Evolutionary conservation across 2,113 vertebrate species (phyloP), one percentile per base, ranked within the genome.

Genomic region (Tiliqua scincoides): DNA sequence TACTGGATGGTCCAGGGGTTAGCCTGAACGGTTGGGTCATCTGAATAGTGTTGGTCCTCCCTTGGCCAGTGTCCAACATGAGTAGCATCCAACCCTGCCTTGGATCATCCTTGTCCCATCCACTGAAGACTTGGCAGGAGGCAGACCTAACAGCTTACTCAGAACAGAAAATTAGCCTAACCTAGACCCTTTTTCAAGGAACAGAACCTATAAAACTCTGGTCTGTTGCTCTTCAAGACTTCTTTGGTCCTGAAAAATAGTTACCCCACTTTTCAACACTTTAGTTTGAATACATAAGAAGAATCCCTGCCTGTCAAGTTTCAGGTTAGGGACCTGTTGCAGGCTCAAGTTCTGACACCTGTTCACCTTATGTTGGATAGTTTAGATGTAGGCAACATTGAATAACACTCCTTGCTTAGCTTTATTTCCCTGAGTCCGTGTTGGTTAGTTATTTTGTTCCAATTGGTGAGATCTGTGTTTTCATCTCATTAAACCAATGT

Each of bases 391-490:
- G 84, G 85, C 85, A 65, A 82, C 89, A 75, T 85, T 90, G 63
- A 20, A 1, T 1, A 90, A 89, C 91, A 85, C 91, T 91, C 77
- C 94, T 89, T 72, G 89, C 48, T 87, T 90, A 78, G 83, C 83
- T 23, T 85, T 52, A 62, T 61, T 71, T 74, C 61, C 68, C 23
- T 81, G 73, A 37, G 3, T 30, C 10, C 52, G 79, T 85, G 87
- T 86, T 73, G 57, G 10, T 73, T 30, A 79, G 67, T n/a, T 17
- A 48, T 79, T 80, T 86, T 52, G 30, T 73, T 35, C 4, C 37
- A 35, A 35, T 62, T 30, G 88, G 67, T 87, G 72, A 76, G 40
- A 85, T 70, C 88, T 92, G 68, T 90, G 86, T 90, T 91, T 87
- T 61, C 83, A 90, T 23, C 2, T 61, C 43, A 79, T 68, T 86